Evolutionary conservation across 1,140 invertebrate genomes (phyloP), one percentile per base, ranked within the genome.

Genomic region (Cydia strobilella): DNA sequence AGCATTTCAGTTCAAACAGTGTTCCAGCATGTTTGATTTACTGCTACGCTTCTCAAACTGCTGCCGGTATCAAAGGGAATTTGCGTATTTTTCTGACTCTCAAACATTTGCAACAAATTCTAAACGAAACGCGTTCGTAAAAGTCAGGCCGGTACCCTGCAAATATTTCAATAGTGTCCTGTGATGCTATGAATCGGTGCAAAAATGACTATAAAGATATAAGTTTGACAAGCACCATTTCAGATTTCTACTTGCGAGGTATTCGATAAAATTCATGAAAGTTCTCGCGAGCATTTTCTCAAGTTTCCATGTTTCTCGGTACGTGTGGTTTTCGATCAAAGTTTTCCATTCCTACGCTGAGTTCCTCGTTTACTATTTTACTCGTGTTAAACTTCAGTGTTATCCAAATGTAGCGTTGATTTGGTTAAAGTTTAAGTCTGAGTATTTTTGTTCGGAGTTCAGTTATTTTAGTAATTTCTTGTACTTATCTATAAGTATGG

Each of bases 251-350:
- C 76, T 76, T 81, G 81, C 82, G 86, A 80, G 82, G 83, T 85
- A 86, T 84, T 83, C 79, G 83, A 89, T 86, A 88, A 88, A 88
- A 89, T 86, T 79, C 80, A 85, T 78, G 76, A 82, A 88, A 88
- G 80, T 90, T 90, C 72, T 4, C 59, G 69, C 45, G 82, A 88
- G 87, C 81, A 86, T 89, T 88, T 88, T 86, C 83, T 78, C 75
- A 75, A 82, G 80, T 80, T 83, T 78, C 80, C 77, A 74, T 80
- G 80, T 85, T 87, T 84, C 87, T 88, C 82, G 77, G 79, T 80
- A 81, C 80, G 84, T 83, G 86, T 83, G 87, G 86, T 87, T 87
- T 87, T 88, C 84, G 82, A 88, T 89, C 82, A 86, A 89, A 90
- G 84, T 89, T 89, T 88, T 82, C 82, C 82, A 74, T 83, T 85